Base-by-base conservation (phyloP, 2,113 vertebrate species). In the Spermophilus dauricus region DNA sequence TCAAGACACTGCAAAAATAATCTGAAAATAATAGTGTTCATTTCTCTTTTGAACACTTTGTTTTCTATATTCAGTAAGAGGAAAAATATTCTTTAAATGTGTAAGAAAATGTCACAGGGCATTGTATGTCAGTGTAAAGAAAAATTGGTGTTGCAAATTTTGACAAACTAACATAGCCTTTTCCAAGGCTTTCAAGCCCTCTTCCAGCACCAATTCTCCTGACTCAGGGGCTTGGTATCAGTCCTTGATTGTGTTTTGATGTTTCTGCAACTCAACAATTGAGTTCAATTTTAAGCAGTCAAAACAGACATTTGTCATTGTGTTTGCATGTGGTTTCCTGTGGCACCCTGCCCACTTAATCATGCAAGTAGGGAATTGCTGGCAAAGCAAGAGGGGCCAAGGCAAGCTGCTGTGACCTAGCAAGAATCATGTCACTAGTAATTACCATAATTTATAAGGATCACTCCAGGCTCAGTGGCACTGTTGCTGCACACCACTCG, bases 181-280 rank as follows among this genome's bases (percentile, higher is more conserved):
- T 96, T 48, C 87, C 83, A 72, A 78, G 83, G 7, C 93, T 98
- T 98, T 96, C 73, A 89, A 98, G 96, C 97, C 96, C 95, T 97
- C 42, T 45, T 58, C 26, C 83, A 86, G 84, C 96, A 98, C 94
- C 98, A 98, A 95, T 98, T 98, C 98, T 98, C 98, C 97, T 98
- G 99, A 99, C 99, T 99, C 99, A 53, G 84, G 86, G 98, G 98
- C 97, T 99, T 99, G 96, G 98, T 99, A 98, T 99, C 99, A 99
- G 98, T 97, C 97, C 98, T 99, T 99, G 99, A 99, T 99, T 99
- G 99, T 99, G 99, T 99, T 99, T 99, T 99, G 99, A 99, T 99
- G 99, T 99, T 99, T 99, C 98, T 98, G 98, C 98, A 99, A 99
- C 98, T 98, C 98, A 98, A 99, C 98, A 93, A 99, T 98, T 98